Conservation (phyloP, 2,797 vertebrate species). For the Adelosebastes latens region DNA sequence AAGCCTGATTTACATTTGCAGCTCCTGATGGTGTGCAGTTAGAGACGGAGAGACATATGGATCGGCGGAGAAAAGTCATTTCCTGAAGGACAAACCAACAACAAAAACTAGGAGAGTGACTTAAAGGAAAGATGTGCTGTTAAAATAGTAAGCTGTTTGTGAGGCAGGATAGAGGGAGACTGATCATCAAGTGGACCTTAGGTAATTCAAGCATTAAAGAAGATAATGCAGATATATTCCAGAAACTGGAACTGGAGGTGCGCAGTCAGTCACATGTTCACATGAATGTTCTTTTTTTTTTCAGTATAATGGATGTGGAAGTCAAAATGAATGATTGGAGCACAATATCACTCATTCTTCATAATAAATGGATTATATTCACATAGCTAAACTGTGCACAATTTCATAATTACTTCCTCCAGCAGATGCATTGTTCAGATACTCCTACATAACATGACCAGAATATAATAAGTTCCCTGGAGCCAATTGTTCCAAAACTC, state of each 20-base stretch:
- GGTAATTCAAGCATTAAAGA: not conserved
- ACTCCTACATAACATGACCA: not conserved
- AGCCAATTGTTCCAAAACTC: not conserved
- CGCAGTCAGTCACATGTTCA: not conserved
- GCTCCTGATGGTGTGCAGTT: not conserved
- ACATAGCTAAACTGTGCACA: not conserved
- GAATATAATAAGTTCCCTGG: not conserved
- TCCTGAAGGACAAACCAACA: not conserved
- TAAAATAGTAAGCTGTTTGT: not conserved
- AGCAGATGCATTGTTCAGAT: not conserved
- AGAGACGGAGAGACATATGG: not conserved
- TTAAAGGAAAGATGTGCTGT: not conserved
- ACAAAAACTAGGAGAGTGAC: not conserved
- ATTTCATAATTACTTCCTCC: not conserved
- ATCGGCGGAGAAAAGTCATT: not conserved
- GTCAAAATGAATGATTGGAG: not conserved
- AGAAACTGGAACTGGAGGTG: not conserved
- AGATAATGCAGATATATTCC: not conserved
- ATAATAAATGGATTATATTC: not conserved
- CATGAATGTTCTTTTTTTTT: not conserved
- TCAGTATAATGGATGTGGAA: not conserved
- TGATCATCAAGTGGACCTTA: not conserved
- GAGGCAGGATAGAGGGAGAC: not conserved
- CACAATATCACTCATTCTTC: not conserved
- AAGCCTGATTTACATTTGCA: constrained; percentile 11